These are phyloP conservation scores for Epinephelus awoara DNA, from an alignment of 2,797 vertebrate species.

Conservation along the genomic window DNA sequence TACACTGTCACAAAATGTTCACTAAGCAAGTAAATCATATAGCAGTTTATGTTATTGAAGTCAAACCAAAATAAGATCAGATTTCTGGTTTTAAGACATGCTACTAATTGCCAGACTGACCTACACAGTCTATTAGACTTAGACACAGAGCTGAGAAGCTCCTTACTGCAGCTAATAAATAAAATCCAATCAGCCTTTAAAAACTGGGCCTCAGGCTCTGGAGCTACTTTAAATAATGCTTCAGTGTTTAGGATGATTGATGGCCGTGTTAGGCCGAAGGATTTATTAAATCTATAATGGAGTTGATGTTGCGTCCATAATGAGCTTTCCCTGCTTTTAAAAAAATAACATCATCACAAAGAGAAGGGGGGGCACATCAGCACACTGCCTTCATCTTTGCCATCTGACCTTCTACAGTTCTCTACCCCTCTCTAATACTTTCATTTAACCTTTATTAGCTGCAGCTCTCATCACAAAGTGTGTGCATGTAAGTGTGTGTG, in stretches of 20 bases:
- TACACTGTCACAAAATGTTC: too few species aligned
- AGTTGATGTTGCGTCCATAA: conserved; percentile 66
- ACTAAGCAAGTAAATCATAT: too few species aligned
- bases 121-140: conserved; percentile 3
- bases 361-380: conserved; percentile 2
- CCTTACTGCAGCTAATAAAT: conserved; percentile 48
- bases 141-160: conserved; percentile 10
- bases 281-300: conserved; percentile 67
- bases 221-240: conserved; percentile 57
- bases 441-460: conserved; percentile 54
- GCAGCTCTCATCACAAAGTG: not conserved
- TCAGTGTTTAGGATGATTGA: conserved; percentile 53
- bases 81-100: not conserved
- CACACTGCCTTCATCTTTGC: conserved; percentile 6
- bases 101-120: conserved; percentile 23
- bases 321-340: conserved; percentile 47
- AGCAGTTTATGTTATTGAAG: not conserved
- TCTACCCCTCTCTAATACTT: conserved; percentile 26
- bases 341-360: conserved; percentile 35
- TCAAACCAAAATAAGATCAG: conserved; percentile 12
- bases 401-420: conserved; percentile 38
- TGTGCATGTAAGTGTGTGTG: not conserved
- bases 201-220: conserved; percentile 27
- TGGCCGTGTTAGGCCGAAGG: conserved; percentile 50
- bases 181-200: conserved; percentile 63